Evolutionary conservation across 1,140 invertebrate species (phyloP).

Genomic region (Papilio dardanus): DNA sequence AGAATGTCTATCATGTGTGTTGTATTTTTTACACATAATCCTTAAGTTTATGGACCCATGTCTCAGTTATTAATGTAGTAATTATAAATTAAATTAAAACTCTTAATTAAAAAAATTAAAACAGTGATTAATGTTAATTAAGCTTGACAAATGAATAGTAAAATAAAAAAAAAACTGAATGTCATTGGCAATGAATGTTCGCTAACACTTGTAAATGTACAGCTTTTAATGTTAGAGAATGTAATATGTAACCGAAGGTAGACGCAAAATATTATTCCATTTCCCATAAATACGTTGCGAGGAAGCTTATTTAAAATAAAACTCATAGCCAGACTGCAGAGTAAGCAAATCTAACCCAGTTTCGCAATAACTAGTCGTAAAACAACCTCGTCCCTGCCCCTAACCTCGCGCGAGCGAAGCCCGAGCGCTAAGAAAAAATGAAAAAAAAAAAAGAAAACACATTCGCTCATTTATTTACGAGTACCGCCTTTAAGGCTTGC

Average conservation of each 20-base stretch:
- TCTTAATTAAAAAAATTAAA: too few relatives aligned
- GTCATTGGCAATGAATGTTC: neutral
- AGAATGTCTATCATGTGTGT: too few relatives aligned
- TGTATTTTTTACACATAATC: too few relatives aligned
- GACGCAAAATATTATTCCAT: slow-evolving; percentile 10
- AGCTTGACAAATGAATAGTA: too few relatives aligned
- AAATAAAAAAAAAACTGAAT: too few relatives aligned
- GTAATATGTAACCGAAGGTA: slow-evolving; percentile 16
- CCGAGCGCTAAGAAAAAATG: slow-evolving; percentile 49
- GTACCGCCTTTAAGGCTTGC: slow-evolving; percentile 63
- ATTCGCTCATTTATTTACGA: slow-evolving; percentile 75
- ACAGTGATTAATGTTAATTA: too few relatives aligned
- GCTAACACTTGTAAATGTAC: neutral
- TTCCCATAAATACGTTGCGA: slow-evolving; percentile 28
- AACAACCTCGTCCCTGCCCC: slow-evolving; percentile 48
- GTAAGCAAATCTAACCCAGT: slow-evolving; percentile 57
- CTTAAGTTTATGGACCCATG: too few relatives aligned
- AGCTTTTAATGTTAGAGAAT: neutral
- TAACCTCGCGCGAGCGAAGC: slow-evolving; percentile 42
- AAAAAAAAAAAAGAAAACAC: slow-evolving; percentile 62
- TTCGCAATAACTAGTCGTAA: slow-evolving; percentile 52
- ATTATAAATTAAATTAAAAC: too few relatives aligned
- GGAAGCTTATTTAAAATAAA: slow-evolving; percentile 38
- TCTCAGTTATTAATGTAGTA: too few relatives aligned
- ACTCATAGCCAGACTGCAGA: slow-evolving; percentile 38